Evolutionary conservation across 2,113 vertebrate genomes (phyloP).

Genomic region (Anguilla japonica): DNA sequence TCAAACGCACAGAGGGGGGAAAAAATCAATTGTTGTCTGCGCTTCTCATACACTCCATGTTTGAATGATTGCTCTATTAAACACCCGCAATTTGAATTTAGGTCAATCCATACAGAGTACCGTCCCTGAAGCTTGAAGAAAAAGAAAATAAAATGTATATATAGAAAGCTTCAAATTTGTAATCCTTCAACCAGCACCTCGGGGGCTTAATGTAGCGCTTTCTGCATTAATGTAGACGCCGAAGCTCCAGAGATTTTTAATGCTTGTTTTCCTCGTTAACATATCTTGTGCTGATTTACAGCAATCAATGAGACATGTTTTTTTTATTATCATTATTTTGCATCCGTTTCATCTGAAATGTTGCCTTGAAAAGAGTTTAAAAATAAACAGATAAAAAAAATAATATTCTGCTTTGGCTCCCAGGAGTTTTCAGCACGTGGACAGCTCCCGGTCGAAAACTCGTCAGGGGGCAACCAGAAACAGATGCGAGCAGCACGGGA

Average conservation of each 20-base stretch:
- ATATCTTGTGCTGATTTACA: neutral
- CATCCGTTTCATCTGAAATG: neutral
- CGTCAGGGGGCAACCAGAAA: neutral
- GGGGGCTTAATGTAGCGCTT: conserved; percentile 45
- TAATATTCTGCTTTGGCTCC: neutral
- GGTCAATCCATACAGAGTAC: conserved; percentile 48
- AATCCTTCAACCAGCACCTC: conserved; percentile 43
- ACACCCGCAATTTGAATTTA: conserved; percentile 58
- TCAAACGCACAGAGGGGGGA: conserved; percentile 50
- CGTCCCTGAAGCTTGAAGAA: conserved; percentile 49
- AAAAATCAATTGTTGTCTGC: conserved; percentile 67
- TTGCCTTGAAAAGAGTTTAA: neutral
- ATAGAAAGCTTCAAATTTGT: conserved; percentile 36
- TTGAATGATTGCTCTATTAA: conserved; percentile 77
- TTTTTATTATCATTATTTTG: neutral
- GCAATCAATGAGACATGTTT: neutral
- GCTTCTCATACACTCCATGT: conserved; percentile 55
- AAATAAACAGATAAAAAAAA: neutral
- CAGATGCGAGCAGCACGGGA: neutral
- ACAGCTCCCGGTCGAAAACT: neutral
- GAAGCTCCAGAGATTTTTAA: neutral
- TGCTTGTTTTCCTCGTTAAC: conserved; percentile 5
- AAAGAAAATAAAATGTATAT: conserved; percentile 62
- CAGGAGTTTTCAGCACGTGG: neutral
- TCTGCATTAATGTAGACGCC: conserved; percentile 40